phyloP scores from a whole-genome alignment of 2,797 vertebrate species.

The Odontamblyopus lacepedii region DNA sequence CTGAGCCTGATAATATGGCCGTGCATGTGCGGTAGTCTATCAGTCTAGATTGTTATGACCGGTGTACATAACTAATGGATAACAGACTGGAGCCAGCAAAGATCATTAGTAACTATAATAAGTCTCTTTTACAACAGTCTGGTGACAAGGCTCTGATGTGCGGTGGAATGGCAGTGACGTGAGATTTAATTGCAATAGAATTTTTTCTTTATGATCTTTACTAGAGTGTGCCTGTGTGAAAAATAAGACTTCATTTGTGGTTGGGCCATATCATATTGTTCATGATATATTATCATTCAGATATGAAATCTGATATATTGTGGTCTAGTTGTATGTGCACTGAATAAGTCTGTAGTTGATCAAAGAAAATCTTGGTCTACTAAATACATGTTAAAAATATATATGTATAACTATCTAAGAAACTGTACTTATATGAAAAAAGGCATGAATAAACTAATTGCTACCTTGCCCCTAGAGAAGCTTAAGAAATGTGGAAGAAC shows the following conservation, averaged over 20 bases:
- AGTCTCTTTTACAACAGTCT: constrained; percentile 55
- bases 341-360: no score
- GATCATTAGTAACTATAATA: constrained; percentile 62
- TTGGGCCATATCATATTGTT: no score
- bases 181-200: constrained; percentile 58
- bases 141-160: constrained; percentile 36
- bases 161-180: constrained; percentile 59
- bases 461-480: no score
- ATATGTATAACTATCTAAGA: no score
- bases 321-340: no score
- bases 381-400: no score
- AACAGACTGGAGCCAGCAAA: constrained; percentile 42
- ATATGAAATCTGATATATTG: no score
- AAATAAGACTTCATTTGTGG: constrained; percentile 17
- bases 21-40: constrained; percentile 25
- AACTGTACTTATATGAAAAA: no score
- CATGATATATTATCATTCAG: no score
- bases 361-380: no score
- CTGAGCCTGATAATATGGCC: background rate
- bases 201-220: constrained; percentile 48
- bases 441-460: no score
- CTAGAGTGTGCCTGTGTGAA: constrained; percentile 39
- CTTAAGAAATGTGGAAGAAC: no score
- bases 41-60: constrained; percentile 38
- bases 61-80: constrained; percentile 40